Evolutionary conservation across 2,113 vertebrate species (phyloP), one percentile per base, ranked within the genome.

Genomic region (Oncorhynchus keta): DNA sequence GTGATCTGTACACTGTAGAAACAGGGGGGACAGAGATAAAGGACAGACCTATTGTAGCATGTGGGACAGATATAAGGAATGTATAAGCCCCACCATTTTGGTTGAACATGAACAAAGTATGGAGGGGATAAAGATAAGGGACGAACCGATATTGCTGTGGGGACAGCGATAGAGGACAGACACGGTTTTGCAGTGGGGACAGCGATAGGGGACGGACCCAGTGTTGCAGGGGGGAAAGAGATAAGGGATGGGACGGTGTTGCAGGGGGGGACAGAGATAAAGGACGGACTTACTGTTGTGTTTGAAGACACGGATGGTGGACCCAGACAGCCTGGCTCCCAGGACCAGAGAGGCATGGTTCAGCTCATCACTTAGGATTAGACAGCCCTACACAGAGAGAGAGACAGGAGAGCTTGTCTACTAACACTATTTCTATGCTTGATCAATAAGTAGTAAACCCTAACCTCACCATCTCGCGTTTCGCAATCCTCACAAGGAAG

Each of bases 251-350:
- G 59, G 14, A 55, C 16, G 1, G 16, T 55, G 49, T 55, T 5
- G 14, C 4, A 5, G 49, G 49, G 16, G 32, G 30, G 35, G 18
- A 11, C 5, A 14, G 55, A 22, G 8, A 70, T 20, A 28, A 30
- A 3, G 26, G 18, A 55, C 39, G 4, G 76, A 95, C 95, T 96
- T 89, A 96, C 95, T 96, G 87, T 96, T 96, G 86, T 96, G 95
- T 77, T 96, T 96, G 92, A 96, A 96, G 86, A 96, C 90, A 55
- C 95, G 91, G 92, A 96, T 96, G 81, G 95, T 95, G 90, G 95
- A 95, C 83, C 95, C 93, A 2, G 95, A 96, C 51, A 96, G 86
- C 74, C 95, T 94, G 84, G 95, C 95, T 87, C 95, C 95, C 0
- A 96, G 87, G 61, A 96, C 95, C 76, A 96, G 84, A 4, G 95